Conservation (phyloP, 2,797 vertebrate species). For the Euphonia xanthogaster region DNA sequence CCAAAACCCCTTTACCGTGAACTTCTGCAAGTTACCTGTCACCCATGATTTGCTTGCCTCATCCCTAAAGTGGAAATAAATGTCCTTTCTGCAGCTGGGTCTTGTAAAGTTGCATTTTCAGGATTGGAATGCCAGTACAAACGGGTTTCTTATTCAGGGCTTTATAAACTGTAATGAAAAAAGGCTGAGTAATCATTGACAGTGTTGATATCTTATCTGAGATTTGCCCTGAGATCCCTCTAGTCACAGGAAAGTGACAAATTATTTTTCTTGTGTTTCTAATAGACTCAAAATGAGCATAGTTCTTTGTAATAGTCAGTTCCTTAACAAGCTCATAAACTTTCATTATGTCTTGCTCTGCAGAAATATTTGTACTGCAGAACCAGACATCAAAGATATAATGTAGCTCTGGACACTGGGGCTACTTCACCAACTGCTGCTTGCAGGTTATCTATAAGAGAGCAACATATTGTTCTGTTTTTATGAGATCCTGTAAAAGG, state of each 20-base stretch:
- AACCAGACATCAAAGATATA: constrained; percentile 48
- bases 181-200: constrained; percentile 47
- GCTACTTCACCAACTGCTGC: constrained; percentile 7
- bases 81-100: constrained; percentile 21
- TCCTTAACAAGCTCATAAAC: constrained; percentile 55
- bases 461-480: constrained; percentile 42
- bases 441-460: not conserved
- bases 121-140: constrained; percentile 29
- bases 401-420: not conserved
- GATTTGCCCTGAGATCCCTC: constrained; percentile 8
- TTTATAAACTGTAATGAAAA: constrained; percentile 58
- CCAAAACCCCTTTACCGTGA: not conserved
- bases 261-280: constrained; percentile 56
- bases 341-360: constrained; percentile 50
- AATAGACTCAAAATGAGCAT: constrained; percentile 45
- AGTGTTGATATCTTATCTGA: constrained; percentile 44
- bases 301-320: constrained; percentile 17
- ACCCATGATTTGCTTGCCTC: not conserved
- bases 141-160: constrained; percentile 19
- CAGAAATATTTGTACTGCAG: constrained; percentile 31
- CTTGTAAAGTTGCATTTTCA: constrained; percentile 38
- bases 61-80: constrained; percentile 42
- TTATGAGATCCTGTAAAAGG: constrained; percentile 52
- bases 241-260: constrained; percentile 46
- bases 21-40: not conserved